phyloP scores from a whole-genome alignment of 1,140 invertebrate species.

The Sitophilus oryzae region DNA sequence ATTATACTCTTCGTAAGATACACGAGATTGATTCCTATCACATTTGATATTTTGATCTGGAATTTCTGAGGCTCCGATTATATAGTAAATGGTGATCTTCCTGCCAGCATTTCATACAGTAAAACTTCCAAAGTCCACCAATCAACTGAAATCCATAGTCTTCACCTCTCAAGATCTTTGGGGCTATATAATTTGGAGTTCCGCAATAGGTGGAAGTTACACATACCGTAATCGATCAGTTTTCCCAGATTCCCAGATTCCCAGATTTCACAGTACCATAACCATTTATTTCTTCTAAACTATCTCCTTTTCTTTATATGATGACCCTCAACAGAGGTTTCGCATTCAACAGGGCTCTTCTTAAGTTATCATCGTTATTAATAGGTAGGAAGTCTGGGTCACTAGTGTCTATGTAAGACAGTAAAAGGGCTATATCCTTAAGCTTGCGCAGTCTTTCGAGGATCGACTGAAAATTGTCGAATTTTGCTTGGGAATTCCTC shows the following conservation, averaged over 20 bases:
- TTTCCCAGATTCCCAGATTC: slow-evolving; percentile 77
- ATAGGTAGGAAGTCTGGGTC: too few relatives aligned
- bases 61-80: slow-evolving; percentile 90
- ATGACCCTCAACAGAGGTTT: slow-evolving; percentile 84
- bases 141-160: slow-evolving; percentile 94
- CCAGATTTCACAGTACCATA: slow-evolving; percentile 69
- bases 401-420: too few relatives aligned
- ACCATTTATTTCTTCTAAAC: too few relatives aligned
- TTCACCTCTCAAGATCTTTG: slow-evolving; percentile 95
- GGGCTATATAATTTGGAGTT: slow-evolving; percentile 99
- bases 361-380: too few relatives aligned
- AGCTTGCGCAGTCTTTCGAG: too few relatives aligned
- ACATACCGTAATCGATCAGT: slow-evolving; percentile 83
- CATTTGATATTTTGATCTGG: slow-evolving; percentile 98
- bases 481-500: too few relatives aligned
- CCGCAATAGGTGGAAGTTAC: slow-evolving; percentile 98
- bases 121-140: slow-evolving; percentile 99
- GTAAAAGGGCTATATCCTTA: too few relatives aligned
- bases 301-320: slow-evolving; percentile 88
- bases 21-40: too few relatives aligned
- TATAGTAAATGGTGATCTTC: slow-evolving; percentile 97
- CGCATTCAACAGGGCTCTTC: too few relatives aligned
- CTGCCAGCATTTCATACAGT: slow-evolving; percentile 99
- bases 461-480: too few relatives aligned
- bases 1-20: too few relatives aligned